These are phyloP conservation scores for Epinephelus cyanopodus DNA, from an alignment of 2,113 vertebrate genomes.

Conservation along the genomic window DNA sequence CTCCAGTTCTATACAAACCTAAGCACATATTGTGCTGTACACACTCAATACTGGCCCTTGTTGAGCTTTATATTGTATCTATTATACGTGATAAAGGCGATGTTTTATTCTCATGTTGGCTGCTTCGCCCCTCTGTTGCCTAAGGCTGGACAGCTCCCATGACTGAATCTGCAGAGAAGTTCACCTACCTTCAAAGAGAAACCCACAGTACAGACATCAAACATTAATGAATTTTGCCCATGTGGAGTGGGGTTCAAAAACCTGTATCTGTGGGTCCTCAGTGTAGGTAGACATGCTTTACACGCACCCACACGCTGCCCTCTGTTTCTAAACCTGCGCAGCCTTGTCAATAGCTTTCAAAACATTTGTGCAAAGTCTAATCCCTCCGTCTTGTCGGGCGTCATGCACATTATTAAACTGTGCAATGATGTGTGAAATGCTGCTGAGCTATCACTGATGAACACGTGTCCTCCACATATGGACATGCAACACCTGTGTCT, in stretches of 20 bases:
- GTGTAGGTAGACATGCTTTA: slow-evolving; percentile 41
- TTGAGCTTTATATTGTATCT: slow-evolving; percentile 11
- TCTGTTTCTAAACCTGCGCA: slow-evolving; percentile 42
- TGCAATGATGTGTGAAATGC: slow-evolving; percentile 59
- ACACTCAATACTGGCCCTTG: background rate
- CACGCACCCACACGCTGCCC: slow-evolving; percentile 52
- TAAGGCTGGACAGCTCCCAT: slow-evolving; percentile 46
- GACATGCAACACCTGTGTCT: slow-evolving; percentile 31
- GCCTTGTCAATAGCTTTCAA: slow-evolving; percentile 40
- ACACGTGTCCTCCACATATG: slow-evolving; percentile 18
- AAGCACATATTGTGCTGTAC: background rate
- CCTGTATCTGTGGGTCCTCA: slow-evolving; percentile 18
- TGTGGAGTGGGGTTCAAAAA: slow-evolving; percentile 47
- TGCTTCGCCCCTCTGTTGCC: slow-evolving; percentile 30
- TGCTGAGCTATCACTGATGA: slow-evolving; percentile 27
- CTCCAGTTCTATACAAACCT: background rate
- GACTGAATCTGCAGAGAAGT: slow-evolving; percentile 50
- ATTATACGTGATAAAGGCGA: slow-evolving; percentile 4
- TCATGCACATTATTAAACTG: slow-evolving; percentile 47
- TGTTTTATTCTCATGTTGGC: slow-evolving; percentile 36
- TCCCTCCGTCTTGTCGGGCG: slow-evolving; percentile 47
- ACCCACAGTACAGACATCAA: slow-evolving; percentile 66
- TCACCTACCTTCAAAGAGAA: slow-evolving; percentile 69
- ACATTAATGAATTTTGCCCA: slow-evolving; percentile 51
- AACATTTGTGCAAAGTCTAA: slow-evolving; percentile 55